Base-by-base conservation (phyloP, 2,888 invertebrate species). In the Argyra leucocephala region DNA sequence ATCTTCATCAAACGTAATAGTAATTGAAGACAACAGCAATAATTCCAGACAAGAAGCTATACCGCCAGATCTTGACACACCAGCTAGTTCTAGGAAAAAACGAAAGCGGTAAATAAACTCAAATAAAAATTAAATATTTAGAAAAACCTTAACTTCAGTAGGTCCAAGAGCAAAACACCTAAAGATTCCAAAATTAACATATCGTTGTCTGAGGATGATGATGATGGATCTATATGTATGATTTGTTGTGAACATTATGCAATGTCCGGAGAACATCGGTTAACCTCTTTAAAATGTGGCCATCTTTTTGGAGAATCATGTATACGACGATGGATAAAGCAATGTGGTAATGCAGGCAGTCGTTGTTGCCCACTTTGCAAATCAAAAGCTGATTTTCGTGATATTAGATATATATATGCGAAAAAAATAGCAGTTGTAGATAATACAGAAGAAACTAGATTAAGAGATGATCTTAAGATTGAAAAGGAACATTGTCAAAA, bases 161-260 rank as follows among this genome's bases (percentile, higher is more conserved):
- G 66, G 23, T 66, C 69, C 1, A 37, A 62, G 58, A 62, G 62
- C 21, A 36, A 22, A 23, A 61, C 63, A 31, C 60, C 48, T 22
- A 61, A n/a, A 15, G 23, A 61, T 57, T n/a, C 64, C 23, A 36
- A 63, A 7, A 64, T 63, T 3, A 21, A 36, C 3, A 22, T 63
- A 22, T 57, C 69, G 2, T 68, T 66, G 2, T 69, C 68, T 15
- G 80, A 78, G 1, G 79, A 80, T n/a, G 86, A 86, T 2, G 84
- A 85, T 61, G 88, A 89, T 63, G 89, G 88, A 0, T 84, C 86
- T 73, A 83, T 84, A 0, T 96, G 96, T 72, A 86, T 93, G 0
- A 95, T 96, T 69, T 96, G 96, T 75, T 82, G 94, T 69, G 96
- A 96, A 65, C 80, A 84, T 3, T 96, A 94, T 92, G 90, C 89